A percentile compares a stretch with the other conserved stretches of the same genome.
Evolutionary conservation across 2,113 vertebrate species (phyloP).

Genomic region (Pelodiscus sinensis): DNA sequence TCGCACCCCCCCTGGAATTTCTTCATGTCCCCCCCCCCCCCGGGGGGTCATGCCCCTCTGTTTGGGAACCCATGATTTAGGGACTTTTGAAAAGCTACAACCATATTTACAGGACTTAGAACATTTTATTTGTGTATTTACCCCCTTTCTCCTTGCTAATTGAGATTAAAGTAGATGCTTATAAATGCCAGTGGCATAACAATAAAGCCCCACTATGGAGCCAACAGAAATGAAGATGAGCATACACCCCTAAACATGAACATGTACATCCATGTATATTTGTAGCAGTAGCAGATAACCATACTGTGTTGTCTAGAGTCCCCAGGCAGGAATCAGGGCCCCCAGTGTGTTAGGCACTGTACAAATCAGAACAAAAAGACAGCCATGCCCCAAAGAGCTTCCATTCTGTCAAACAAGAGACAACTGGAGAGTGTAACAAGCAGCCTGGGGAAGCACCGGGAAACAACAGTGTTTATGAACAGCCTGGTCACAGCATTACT

Average conservation of each 20-base stretch:
- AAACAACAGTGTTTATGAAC: background rate
- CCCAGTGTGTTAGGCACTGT: background rate
- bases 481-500: background rate
- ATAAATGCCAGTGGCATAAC: background rate
- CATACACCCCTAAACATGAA: background rate
- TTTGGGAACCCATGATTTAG: too few species aligned
- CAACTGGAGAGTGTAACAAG: accelerated
- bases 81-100: background rate
- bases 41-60: too few species aligned
- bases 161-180: background rate
- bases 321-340: accelerated
- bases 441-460: accelerated
- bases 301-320: background rate
- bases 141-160: background rate
- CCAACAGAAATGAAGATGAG: background rate
- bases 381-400: accelerated
- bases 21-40: too few species aligned
- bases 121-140: background rate
- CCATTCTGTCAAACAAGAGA: accelerated
- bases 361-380: background rate
- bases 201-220: background rate
- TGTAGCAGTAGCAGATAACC: too few species aligned
- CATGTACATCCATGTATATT: background rate
- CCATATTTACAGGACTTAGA: constrained; percentile 9
- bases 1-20: too few species aligned